Evolutionary conservation across 2,797 vertebrate species (phyloP).

Genomic region (Tolypeutes matacus): DNA sequence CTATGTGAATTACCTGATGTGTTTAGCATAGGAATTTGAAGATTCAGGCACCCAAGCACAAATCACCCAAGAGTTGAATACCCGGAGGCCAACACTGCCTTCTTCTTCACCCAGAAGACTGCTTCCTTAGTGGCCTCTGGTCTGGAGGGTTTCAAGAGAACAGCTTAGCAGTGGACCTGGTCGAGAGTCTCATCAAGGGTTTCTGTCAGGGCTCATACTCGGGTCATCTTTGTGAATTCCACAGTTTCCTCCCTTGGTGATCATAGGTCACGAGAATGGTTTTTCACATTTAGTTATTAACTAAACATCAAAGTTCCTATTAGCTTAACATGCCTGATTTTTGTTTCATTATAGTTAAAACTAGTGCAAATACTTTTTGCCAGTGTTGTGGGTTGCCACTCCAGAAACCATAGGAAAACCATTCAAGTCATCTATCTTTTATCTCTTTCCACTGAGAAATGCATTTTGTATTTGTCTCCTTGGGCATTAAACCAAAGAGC

Average conservation of each 20-base stretch:
- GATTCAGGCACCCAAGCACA: not conserved
- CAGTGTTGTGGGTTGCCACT: not conserved
- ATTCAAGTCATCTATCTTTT: constrained; percentile 16
- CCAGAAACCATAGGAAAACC: constrained; percentile 28
- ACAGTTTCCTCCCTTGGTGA: not conserved
- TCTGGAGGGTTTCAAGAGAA: not conserved
- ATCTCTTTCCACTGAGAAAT: not conserved
- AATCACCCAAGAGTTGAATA: not conserved
- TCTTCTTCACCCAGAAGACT: not conserved
- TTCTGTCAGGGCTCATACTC: not conserved
- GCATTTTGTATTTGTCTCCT: not conserved
- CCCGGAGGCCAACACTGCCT: not conserved
- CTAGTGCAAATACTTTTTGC: not conserved
- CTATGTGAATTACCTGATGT: constrained; percentile 46
- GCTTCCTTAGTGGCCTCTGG: not conserved
- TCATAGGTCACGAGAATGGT: not conserved
- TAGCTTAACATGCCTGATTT: not conserved
- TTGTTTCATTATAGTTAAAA: not conserved
- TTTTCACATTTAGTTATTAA: not conserved
- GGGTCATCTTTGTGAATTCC: not conserved
- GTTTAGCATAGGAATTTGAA: constrained; percentile 58
- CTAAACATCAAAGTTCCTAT: not conserved
- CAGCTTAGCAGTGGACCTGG: not conserved
- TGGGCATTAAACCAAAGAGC: constrained; percentile 5
- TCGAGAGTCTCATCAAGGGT: not conserved